Percentiles rank a stretch among this genome's conserved stretches.
phyloP scores from a whole-genome alignment of 2,888 invertebrate genomes.

The Troglohyphantes excavatus region DNA sequence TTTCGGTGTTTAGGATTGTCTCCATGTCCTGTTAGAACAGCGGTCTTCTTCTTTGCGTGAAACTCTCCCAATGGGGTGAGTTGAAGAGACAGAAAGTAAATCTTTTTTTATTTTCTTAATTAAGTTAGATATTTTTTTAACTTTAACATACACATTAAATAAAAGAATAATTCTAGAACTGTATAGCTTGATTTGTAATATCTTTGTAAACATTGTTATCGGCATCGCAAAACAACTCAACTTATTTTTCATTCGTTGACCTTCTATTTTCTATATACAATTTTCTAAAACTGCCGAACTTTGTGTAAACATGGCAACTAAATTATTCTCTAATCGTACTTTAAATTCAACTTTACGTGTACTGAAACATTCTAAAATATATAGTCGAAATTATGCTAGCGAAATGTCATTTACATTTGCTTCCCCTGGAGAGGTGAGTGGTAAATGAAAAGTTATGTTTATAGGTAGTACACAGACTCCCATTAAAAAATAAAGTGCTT shows the following conservation, averaged over 20 bases:
- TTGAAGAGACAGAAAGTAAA: too few species aligned
- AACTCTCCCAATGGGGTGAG: too few species aligned
- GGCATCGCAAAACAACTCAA: conserved; percentile 14
- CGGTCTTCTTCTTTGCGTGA: too few species aligned
- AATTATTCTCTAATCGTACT: conserved; percentile 38
- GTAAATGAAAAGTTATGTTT: not conserved
- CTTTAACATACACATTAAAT: too few species aligned
- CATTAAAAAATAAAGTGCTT: too few species aligned
- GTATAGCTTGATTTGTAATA: too few species aligned
- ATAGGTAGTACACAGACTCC: not conserved
- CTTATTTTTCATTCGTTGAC: conserved; percentile 21
- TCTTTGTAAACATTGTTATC: too few species aligned
- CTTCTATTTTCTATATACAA: conserved; percentile 5
- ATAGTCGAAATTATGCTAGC: conserved; percentile 86
- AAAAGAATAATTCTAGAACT: too few species aligned
- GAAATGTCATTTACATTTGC: conserved; percentile 95
- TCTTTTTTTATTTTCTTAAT: too few species aligned
- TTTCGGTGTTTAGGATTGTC: too few species aligned
- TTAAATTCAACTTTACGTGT: conserved; percentile 28
- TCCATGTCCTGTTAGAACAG: too few species aligned
- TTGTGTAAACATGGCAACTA: conserved; percentile 42
- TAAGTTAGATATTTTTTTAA: too few species aligned
- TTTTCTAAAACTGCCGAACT: not conserved
- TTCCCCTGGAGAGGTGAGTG: conserved; percentile 90
- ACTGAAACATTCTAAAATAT: conserved; percentile 44